These are phyloP conservation scores for Erebia aethiops DNA, from an alignment of 2,888 invertebrate genomes.

Conservation along the genomic window DNA sequence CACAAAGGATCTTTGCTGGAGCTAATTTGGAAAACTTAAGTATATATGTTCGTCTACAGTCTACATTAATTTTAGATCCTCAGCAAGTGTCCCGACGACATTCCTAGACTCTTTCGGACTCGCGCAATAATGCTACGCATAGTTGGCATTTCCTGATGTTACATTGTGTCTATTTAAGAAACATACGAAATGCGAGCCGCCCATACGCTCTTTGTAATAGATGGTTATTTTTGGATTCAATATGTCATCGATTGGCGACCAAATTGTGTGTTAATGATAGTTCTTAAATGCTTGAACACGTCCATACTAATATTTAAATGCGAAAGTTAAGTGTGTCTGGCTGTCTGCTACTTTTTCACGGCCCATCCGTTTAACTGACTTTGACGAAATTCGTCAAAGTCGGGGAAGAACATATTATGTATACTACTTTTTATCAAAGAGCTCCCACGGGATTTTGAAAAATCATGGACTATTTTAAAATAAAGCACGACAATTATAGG, in stretches of 20 bases:
- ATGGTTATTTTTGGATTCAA: conserved; percentile 25
- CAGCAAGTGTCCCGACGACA: conserved; percentile 13
- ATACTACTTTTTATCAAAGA: no score
- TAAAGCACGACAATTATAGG: no score
- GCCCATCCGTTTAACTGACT: no score
- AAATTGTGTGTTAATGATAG: background rate
- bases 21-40: background rate
- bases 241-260: conserved; percentile 20
- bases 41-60: background rate
- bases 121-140: conserved; percentile 26
- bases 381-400: no score
- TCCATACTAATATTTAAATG: no score
- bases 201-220: conserved; percentile 28
- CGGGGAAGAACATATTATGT: no score
- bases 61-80: conserved; percentile 5
- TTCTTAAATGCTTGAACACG: background rate
- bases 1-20: background rate
- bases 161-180: conserved; percentile 29
- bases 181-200: conserved; percentile 22
- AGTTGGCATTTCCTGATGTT: conserved; percentile 31
- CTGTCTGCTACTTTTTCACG: no score
- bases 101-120: conserved; percentile 20
- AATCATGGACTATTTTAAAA: no score
- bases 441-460: no score
- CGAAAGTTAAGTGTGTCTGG: no score